Percentiles rank a stretch among this genome's conserved stretches.
phyloP scores from a whole-genome alignment of 2,113 vertebrate species.

The Platysteira castanea region DNA sequence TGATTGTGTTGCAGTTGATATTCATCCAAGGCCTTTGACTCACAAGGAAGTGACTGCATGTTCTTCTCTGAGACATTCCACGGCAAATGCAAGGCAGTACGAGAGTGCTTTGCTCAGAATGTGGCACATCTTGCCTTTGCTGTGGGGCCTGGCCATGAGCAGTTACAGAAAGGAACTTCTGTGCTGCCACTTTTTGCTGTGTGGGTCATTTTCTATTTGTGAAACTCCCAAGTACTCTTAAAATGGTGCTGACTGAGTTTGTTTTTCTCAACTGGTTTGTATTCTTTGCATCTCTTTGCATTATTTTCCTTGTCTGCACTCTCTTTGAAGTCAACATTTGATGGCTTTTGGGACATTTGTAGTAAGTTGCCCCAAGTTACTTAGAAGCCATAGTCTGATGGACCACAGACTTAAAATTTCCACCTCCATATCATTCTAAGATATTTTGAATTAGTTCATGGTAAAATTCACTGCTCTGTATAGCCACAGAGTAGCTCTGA shows the following conservation, averaged over 20 bases:
- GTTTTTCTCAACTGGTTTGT: background rate
- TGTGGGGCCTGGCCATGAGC: background rate
- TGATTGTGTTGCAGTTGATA: constrained; percentile 36
- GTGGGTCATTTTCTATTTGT: background rate
- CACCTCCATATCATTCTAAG: background rate
- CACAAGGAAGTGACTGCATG: constrained; percentile 44
- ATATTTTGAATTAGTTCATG: background rate
- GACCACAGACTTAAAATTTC: background rate
- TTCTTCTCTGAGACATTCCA: constrained; percentile 5
- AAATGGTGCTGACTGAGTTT: background rate
- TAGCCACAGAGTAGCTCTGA: background rate
- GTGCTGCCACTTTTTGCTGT: background rate
- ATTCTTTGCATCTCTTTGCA: background rate
- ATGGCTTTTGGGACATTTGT: background rate
- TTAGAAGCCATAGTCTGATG: background rate
- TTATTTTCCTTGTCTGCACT: background rate
- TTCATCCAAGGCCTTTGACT: constrained; percentile 49
- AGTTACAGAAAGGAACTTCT: background rate
- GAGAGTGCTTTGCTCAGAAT: background rate
- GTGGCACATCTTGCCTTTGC: background rate
- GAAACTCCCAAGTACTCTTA: background rate
- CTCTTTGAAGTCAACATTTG: background rate
- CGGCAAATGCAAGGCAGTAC: background rate
- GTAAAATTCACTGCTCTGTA: background rate
- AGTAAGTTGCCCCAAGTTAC: background rate